These are phyloP conservation scores for Papilio elwesi DNA, from an alignment of 2,888 invertebrate species.

Conservation along the genomic window DNA sequence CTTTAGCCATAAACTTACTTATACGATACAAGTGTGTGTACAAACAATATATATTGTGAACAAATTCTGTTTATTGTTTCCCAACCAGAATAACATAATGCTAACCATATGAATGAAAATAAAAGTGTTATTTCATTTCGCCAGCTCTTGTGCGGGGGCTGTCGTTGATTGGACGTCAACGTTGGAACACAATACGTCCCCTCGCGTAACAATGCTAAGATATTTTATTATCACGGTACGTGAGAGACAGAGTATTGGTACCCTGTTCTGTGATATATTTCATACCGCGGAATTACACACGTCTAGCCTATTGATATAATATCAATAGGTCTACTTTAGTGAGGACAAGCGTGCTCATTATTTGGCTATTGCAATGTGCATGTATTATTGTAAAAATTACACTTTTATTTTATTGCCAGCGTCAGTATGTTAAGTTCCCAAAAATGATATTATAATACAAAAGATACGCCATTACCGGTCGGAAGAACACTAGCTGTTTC, in stretches of 20 bases:
- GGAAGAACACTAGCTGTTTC: no score
- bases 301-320: neutral
- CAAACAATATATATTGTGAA: neutral
- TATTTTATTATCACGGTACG: conserved; percentile 30
- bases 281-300: neutral
- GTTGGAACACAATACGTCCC: conserved; percentile 28
- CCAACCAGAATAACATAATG: neutral
- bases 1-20: no score
- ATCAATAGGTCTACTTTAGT: neutral
- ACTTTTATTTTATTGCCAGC: no score
- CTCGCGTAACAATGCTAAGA: conserved; percentile 22
- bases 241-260: conserved; percentile 20
- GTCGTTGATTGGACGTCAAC: conserved; percentile 34
- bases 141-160: conserved; percentile 11
- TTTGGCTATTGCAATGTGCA: no score
- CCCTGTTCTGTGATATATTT: neutral
- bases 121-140: conserved; percentile 34
- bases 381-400: no score
- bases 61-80: neutral
- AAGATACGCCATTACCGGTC: no score
- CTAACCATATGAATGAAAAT: conserved; percentile 23
- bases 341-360: neutral
- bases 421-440: no score
- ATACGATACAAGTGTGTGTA: no score
- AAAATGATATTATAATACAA: no score